phyloP scores from a whole-genome alignment of 2,888 invertebrate genomes.

The Hololepta plana region DNA sequence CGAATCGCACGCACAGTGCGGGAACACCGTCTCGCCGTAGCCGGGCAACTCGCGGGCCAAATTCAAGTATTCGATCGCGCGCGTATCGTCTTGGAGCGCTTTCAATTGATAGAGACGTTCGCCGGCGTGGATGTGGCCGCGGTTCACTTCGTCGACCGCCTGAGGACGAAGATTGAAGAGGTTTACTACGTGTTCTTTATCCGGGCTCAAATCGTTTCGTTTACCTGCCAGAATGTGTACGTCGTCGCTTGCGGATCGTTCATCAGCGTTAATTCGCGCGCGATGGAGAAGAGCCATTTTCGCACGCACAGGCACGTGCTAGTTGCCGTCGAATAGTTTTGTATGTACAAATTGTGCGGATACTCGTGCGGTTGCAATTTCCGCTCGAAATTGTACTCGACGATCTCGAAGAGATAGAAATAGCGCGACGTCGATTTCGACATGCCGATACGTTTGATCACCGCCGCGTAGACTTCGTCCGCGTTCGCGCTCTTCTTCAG shows the following conservation, averaged over 20 bases:
- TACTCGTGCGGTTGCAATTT: conserved; percentile 87
- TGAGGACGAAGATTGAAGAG: conserved; percentile 20
- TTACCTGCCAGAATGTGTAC: conserved; percentile 75
- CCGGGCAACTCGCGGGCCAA: conserved; percentile 75
- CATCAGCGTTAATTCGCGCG: conserved; percentile 45
- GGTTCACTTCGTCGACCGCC: conserved; percentile 90
- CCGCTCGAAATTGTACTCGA: conserved; percentile 87
- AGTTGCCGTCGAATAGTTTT: conserved; percentile 96
- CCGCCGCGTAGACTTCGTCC: conserved; percentile 76
- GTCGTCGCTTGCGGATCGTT: conserved; percentile 55
- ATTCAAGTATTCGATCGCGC: conserved; percentile 72
- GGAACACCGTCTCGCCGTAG: conserved; percentile 87
- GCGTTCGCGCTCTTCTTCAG: conserved; percentile 79
- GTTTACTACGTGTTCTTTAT: too few relatives aligned
- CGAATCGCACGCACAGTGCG: conserved; percentile 84
- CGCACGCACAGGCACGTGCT: conserved; percentile 82
- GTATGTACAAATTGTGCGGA: conserved; percentile 95
- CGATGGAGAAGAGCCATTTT: conserved; percentile 70
- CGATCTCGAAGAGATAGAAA: conserved; percentile 86
- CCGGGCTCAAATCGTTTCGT: too few relatives aligned
- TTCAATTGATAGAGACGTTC: conserved; percentile 91
- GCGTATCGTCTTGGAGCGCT: conserved; percentile 78
- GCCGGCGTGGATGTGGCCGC: conserved; percentile 77
- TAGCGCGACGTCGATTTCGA: conserved; percentile 67
- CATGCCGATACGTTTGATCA: conserved; percentile 69